These are phyloP conservation scores for Circaetus cinerascens DNA, from an alignment of 2,113 vertebrate genomes.

Conservation along the genomic window DNA sequence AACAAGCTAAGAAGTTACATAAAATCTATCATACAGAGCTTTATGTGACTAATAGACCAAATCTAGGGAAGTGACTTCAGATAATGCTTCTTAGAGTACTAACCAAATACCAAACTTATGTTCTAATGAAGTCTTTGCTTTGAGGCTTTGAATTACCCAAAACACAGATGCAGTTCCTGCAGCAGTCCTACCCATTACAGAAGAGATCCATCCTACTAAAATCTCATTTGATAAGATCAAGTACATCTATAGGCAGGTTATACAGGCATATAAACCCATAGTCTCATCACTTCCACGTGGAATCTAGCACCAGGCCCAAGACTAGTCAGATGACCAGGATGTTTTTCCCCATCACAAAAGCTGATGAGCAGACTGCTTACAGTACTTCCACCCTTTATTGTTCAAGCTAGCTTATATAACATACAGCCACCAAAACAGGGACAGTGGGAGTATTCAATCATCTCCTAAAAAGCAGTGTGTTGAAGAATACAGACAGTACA, in stretches of 20 bases:
- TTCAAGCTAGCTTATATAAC: neutral
- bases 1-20: neutral
- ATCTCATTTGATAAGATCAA: neutral
- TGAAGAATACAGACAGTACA: neutral
- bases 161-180: neutral
- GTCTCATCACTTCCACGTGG: neutral
- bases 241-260: neutral
- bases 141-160: neutral
- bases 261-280: neutral
- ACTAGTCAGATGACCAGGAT: conserved; percentile 39
- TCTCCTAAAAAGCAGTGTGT: neutral
- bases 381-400: neutral
- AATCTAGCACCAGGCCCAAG: conserved; percentile 40
- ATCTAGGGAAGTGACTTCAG: neutral
- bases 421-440: neutral
- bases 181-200: neutral
- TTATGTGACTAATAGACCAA: neutral
- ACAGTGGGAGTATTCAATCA: neutral
- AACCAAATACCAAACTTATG: neutral
- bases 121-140: neutral
- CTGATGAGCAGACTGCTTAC: neutral
- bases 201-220: neutral
- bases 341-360: neutral
- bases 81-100: neutral
- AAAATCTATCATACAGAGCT: neutral